Conservation (phyloP, 2,888 invertebrate genomes). For the Nomada fucata region DNA sequence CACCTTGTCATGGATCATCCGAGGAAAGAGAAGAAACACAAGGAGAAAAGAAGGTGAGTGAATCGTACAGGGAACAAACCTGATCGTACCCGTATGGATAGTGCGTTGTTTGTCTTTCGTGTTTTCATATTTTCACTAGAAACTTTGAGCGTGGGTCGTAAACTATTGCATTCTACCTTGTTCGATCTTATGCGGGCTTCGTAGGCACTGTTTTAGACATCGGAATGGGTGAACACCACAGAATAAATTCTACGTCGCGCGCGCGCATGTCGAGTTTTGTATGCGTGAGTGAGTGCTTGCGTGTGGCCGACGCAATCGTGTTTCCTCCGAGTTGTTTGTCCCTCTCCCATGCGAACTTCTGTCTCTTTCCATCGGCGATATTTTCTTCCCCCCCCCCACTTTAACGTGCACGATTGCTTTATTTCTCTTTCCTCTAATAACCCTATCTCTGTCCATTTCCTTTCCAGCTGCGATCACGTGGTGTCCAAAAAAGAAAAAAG, state of each 20-base stretch:
- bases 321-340: constrained; percentile 32
- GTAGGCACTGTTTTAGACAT: constrained; percentile 18
- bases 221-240: constrained; percentile 9
- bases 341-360: constrained; percentile 12
- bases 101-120: background rate
- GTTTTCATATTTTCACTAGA: background rate
- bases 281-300: constrained; percentile 32
- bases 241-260: constrained; percentile 37
- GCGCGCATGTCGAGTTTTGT: constrained; percentile 28
- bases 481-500: background rate
- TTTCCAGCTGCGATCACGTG: background rate
- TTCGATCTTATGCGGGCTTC: background rate
- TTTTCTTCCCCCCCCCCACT: constrained; percentile 15
- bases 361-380: background rate
- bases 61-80: background rate
- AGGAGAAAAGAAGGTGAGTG: constrained; percentile 89
- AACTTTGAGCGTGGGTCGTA: background rate
- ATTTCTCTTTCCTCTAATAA: constrained; percentile 33
- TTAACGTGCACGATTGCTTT: constrained; percentile 1
- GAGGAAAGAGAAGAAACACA: constrained; percentile 84
- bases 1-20: constrained; percentile 58
- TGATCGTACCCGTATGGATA: constrained; percentile 39
- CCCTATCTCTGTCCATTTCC: constrained; percentile 18
- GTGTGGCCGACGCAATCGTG: constrained; percentile 60
- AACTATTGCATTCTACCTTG: background rate